Base-by-base conservation (phyloP, 2,888 invertebrate genomes). In the Fragum whitleyi region DNA sequence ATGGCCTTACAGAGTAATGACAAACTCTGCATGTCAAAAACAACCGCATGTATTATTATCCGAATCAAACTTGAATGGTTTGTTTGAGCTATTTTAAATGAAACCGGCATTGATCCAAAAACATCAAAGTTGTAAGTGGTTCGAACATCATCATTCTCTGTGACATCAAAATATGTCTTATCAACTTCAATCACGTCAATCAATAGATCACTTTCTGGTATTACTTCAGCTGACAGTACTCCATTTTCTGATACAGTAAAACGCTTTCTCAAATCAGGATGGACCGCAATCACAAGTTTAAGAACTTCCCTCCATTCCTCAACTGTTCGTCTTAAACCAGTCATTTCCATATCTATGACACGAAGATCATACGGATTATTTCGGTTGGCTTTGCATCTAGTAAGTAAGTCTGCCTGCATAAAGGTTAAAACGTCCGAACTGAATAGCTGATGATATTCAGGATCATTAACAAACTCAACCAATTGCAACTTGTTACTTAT, bases 211-310 rank as follows among this genome's bases (percentile, higher is more conserved):
- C 74, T 71, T n/a, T 19, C 68, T 1, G 74, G 29, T 0, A 77
- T 21, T n/a, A 75, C 11, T 36, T 73, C 74, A 29, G 74, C 81
- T 19, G 69, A 79, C 26, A 61, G 39, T 5, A 57, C 67, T 11
- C 72, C 69, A 28, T 71, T 62, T 32, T 68, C 57, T n/a, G 74
- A 71, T 0, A 74, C 32, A 16, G 26, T 65, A 28, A 78, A 84
- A 19, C 78, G 36, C 2, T 72, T 74, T 14, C 84, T 73, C n/a
- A 84, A 70, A 68, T 79, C 84, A 16, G 79, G 81, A 39, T 81
- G 72, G 28, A 57, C 71, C 47, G 55, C 77, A 16, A 79, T 14
- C 5, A 83, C 26, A 57, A 71, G 79, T n/a, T 75, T 74, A n/a
- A 86, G 61, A 32, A 81, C 69, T 9, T 67, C 67, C 21, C 51